Base-by-base conservation (phyloP, 2,797 vertebrate species). In the Propithecus deckenii region DNA sequence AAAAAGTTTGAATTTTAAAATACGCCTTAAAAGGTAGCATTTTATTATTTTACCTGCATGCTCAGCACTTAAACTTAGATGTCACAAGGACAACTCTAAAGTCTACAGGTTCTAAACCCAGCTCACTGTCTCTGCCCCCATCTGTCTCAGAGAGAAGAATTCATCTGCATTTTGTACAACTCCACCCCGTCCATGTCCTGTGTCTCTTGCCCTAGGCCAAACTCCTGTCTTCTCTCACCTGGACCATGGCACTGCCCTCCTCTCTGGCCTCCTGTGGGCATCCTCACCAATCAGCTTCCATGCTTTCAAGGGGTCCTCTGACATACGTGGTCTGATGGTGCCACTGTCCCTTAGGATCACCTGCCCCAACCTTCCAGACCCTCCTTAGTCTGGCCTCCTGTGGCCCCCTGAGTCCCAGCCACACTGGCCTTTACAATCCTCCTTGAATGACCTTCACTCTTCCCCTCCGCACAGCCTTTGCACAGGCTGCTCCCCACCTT, bases 1-100 rank as follows among this genome's bases (percentile, higher is more conserved):
- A 59, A 69, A 80, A 67, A 61, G 20, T 61, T 81, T 61, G 90
- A 43, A 61, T 96, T 84, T 81, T 50, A 43, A 88, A 83, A 76
- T 38, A 22, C 4, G 7, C 75, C 55, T 46, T 89, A 63, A 91
- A 91, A 81, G 67, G 35, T 23, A 38, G 12, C 4, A 4, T 86
- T 95, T 63, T 89, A 25, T 87, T 67, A 30, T 69, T 63, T 94
- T 38, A 67, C 43, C 10, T 75, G 41, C 14, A 32, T 2, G 1
- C 43, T 61, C 11, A 18, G 5, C 48, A 28, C 59, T 63, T 72
- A 61, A 14, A 17, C 71, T 84, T 50, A 30, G 22, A 11, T 52
- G 41, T 69, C 78, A 61, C 17, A 9, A 11, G 28, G 75, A 57
- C 28, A 59, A n/a, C 57, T 61, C 48, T 65, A n/a, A 48, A 78